phyloP scores from a whole-genome alignment of 53 echinoderm and acorn worm species.

The Pentamera pediparva region DNA sequence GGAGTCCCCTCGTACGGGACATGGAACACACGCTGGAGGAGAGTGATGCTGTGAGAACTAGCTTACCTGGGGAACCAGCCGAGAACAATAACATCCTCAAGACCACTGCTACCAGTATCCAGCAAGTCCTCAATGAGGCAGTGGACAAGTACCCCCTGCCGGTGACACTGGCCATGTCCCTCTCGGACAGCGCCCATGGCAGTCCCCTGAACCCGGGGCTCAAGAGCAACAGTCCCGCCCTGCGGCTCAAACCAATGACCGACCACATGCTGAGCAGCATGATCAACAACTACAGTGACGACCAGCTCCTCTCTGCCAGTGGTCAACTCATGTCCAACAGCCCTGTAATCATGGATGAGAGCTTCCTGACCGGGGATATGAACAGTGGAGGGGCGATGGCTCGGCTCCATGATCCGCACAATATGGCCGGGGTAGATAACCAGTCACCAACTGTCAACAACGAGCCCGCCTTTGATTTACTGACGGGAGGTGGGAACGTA shows the following conservation, averaged over 20 bases:
- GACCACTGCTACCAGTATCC: conserved; percentile 52
- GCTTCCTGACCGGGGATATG: conserved; percentile 78
- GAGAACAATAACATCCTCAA: conserved; percentile 94
- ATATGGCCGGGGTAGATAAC: conserved; percentile 75
- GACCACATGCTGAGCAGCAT: conserved; percentile 93
- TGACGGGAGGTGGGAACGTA: conserved; percentile 82
- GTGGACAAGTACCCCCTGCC: conserved; percentile 82
- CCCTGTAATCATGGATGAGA: conserved; percentile 79
- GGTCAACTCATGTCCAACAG: conserved; percentile 78
- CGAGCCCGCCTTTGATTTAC: conserved; percentile 79
- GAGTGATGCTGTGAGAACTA: conserved; percentile 6
- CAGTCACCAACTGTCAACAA: conserved; percentile 95
- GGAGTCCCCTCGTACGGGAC: not conserved
- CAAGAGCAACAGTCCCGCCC: conserved; percentile 89
- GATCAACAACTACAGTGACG: conserved; percentile 86
- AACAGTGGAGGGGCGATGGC: conserved; percentile 40
- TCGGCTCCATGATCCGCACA: conserved; percentile 66
- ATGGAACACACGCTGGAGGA: conserved; percentile 2
- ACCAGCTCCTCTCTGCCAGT: conserved; percentile 80
- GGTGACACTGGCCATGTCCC: conserved; percentile 70
- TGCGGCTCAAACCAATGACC: conserved; percentile 68
- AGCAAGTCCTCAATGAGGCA: conserved; percentile 75
- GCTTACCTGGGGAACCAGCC: conserved; percentile 44
- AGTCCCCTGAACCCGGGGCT: conserved; percentile 74
- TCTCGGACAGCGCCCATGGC: conserved; percentile 80